These are phyloP conservation scores for Ceyx cyanopectus DNA, from an alignment of 2,113 vertebrate species.

Conservation along the genomic window DNA sequence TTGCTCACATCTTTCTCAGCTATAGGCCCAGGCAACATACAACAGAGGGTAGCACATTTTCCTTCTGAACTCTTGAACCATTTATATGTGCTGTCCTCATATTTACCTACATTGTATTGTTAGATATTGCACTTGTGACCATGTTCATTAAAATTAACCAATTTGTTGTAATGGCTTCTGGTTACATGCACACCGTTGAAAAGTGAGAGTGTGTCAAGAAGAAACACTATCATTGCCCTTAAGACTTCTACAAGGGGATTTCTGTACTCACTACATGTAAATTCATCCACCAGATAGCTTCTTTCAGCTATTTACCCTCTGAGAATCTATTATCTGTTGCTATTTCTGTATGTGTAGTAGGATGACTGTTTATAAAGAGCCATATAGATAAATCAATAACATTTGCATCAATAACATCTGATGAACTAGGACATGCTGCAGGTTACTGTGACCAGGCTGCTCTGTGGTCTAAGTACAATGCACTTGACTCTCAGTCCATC, in stretches of 20 bases:
- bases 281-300: constrained; percentile 7
- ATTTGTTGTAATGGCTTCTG: constrained; percentile 44
- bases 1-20: neutral
- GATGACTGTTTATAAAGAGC: constrained; percentile 33
- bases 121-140: neutral
- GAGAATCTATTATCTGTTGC: constrained; percentile 18
- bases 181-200: constrained; percentile 15
- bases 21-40: neutral
- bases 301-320: constrained; percentile 41
- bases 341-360: neutral
- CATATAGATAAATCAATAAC: constrained; percentile 24
- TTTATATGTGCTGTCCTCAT: neutral
- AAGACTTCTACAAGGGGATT: neutral
- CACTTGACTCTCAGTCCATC: neutral
- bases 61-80: neutral
- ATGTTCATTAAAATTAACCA: constrained; percentile 42
- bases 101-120: neutral
- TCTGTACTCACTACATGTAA: neutral
- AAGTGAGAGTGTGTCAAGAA: neutral
- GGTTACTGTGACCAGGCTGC: neutral
- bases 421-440: neutral
- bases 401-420: constrained; percentile 8
- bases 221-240: constrained; percentile 3
- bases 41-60: neutral
- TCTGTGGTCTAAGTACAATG: neutral